Conservation (phyloP, 2,797 vertebrate genomes). For the Lerista edwardsae region DNA sequence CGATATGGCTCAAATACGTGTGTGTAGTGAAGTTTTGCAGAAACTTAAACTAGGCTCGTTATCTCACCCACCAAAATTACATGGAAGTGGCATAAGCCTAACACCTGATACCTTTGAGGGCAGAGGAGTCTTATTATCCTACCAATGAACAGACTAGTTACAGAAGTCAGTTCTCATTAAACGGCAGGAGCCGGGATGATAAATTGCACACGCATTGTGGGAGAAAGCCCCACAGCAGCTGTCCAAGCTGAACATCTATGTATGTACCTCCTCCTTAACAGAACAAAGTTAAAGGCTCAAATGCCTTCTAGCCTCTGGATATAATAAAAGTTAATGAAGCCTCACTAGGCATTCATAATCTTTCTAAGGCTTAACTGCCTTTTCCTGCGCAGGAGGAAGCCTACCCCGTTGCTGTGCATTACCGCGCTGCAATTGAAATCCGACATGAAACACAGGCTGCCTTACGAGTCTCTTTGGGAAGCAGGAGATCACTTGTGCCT, state of each 20-base stretch:
- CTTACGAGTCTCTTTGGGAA: neutral
- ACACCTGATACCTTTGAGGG: neutral
- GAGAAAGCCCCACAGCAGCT: conserved; percentile 27
- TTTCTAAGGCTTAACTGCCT: conserved; percentile 20
- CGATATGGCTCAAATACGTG: no score
- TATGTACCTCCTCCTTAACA: neutral
- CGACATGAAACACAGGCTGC: neutral
- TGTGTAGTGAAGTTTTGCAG: neutral
- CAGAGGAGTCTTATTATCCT: conserved; percentile 20
- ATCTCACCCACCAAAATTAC: neutral
- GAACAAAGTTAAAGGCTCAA: conserved; percentile 40
- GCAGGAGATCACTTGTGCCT: no score
- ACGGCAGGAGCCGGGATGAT: conserved; percentile 12
- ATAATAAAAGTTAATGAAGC: conserved; percentile 25
- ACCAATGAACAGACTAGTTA: conserved; percentile 26
- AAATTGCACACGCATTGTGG: conserved; percentile 31
- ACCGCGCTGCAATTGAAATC: neutral
- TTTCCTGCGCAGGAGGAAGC: neutral
- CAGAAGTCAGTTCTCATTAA: conserved; percentile 32
- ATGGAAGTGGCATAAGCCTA: conserved; percentile 22
- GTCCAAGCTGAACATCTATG: neutral
- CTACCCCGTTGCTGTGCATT: neutral
- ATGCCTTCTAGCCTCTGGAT: neutral
- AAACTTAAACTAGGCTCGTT: neutral
- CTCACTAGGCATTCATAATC: conserved; percentile 21